Conservation (phyloP, 2,888 invertebrate genomes). For the Liopterus haemorrhoidalis region DNA sequence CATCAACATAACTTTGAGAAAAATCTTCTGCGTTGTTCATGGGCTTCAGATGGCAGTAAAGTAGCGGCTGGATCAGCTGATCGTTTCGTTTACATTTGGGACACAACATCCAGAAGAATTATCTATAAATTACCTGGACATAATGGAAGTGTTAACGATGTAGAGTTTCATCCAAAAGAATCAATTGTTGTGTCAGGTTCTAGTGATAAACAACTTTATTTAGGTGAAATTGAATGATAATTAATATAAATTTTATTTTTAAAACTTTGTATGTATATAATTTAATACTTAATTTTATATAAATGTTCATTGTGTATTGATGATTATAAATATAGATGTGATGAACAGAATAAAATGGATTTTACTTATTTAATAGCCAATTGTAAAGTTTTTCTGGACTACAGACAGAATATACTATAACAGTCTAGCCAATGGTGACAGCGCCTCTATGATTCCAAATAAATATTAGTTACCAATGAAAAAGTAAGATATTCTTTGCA, state of each 20-base stretch:
- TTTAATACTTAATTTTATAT: not conserved
- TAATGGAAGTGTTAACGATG: constrained; percentile 93
- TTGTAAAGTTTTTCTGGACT: too few relatives aligned
- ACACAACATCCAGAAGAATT: constrained; percentile 84
- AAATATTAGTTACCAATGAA: too few relatives aligned
- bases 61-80: constrained; percentile 92
- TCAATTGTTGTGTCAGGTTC: constrained; percentile 89
- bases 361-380: too few relatives aligned
- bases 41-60: constrained; percentile 90
- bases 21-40: constrained; percentile 87
- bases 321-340: too few relatives aligned
- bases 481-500: too few relatives aligned
- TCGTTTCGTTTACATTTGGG: constrained; percentile 95
- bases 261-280: too few relatives aligned
- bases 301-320: not conserved
- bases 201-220: constrained; percentile 91
- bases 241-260: constrained; percentile 11
- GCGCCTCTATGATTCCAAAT: too few relatives aligned
- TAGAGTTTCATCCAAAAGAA: constrained; percentile 91
- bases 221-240: constrained; percentile 83
- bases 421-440: too few relatives aligned
- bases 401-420: too few relatives aligned
- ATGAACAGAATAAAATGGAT: too few relatives aligned
- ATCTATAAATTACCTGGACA: constrained; percentile 97
- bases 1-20: constrained; percentile 98